Percentiles rank a stretch among this genome's conserved stretches.
Conservation (phyloP, 2,797 vertebrate species). For the Sebastes kiyomatsui region DNA sequence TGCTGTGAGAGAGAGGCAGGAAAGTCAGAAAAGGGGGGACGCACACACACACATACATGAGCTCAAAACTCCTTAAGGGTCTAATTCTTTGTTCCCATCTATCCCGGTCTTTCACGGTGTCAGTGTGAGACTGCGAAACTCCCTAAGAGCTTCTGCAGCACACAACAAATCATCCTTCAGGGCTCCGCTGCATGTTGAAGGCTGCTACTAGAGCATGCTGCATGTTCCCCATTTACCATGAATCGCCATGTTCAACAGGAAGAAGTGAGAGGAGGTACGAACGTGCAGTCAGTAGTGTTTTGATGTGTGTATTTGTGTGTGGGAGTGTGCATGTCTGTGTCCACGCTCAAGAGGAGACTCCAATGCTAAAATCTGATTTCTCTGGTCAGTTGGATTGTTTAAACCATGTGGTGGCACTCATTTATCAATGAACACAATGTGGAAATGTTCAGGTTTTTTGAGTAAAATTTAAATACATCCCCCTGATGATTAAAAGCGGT, state of each 20-base stretch:
- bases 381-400: slow-evolving; percentile 4
- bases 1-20: slow-evolving; percentile 8
- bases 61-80: slow-evolving; percentile 32
- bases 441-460: slow-evolving; percentile 12
- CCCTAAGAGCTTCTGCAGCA: slow-evolving; percentile 50
- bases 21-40: background rate
- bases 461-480: slow-evolving; percentile 24
- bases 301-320: background rate
- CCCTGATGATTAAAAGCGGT: slow-evolving; percentile 22
- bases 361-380: slow-evolving; percentile 18
- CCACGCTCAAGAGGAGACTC: background rate
- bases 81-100: slow-evolving; percentile 64
- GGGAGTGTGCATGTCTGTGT: background rate
- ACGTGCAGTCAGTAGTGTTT: background rate
- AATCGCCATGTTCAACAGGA: slow-evolving; percentile 12
- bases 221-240: slow-evolving; percentile 28
- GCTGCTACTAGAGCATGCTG: slow-evolving; percentile 19
- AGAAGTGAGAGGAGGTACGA: background rate
- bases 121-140: slow-evolving; percentile 43
- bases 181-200: slow-evolving; percentile 38
- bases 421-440: slow-evolving; percentile 14
- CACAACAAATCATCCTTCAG: slow-evolving; percentile 61
- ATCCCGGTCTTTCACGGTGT: slow-evolving; percentile 44
- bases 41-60: background rate
- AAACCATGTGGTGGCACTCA: background rate